Evolutionary conservation across 2,113 vertebrate genomes (phyloP).

Genomic region (Calcarius ornatus): DNA sequence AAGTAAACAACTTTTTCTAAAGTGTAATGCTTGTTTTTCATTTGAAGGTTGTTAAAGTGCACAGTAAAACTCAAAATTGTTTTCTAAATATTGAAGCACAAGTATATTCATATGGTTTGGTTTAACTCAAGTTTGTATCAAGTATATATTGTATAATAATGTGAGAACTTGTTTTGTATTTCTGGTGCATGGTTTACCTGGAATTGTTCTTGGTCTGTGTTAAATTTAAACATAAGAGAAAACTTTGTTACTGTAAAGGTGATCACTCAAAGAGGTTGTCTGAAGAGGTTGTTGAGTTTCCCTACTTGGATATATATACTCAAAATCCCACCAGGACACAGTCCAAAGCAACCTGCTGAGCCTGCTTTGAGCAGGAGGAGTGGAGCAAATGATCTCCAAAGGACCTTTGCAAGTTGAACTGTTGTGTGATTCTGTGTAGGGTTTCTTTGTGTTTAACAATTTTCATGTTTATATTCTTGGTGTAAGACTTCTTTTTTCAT

Average conservation of each 20-base stretch:
- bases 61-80: background rate
- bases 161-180: background rate
- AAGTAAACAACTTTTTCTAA: background rate
- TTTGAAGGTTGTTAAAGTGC: background rate
- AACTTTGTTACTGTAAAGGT: background rate
- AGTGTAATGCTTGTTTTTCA: background rate
- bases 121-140: background rate
- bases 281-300: background rate
- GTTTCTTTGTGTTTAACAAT: background rate
- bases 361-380: background rate
- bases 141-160: background rate
- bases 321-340: background rate
- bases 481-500: background rate
- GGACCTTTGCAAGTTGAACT: background rate
- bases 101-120: background rate
- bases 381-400: background rate
- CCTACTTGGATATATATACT: background rate
- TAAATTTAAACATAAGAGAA: background rate
- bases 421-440: background rate
- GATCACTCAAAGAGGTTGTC: background rate
- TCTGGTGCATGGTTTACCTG: background rate
- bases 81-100: background rate
- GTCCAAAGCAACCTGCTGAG: background rate
- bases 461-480: background rate
- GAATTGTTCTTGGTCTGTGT: background rate